Evolutionary conservation across 2,888 invertebrate genomes (phyloP).

Genomic region (Lycocerus yunnanus): DNA sequence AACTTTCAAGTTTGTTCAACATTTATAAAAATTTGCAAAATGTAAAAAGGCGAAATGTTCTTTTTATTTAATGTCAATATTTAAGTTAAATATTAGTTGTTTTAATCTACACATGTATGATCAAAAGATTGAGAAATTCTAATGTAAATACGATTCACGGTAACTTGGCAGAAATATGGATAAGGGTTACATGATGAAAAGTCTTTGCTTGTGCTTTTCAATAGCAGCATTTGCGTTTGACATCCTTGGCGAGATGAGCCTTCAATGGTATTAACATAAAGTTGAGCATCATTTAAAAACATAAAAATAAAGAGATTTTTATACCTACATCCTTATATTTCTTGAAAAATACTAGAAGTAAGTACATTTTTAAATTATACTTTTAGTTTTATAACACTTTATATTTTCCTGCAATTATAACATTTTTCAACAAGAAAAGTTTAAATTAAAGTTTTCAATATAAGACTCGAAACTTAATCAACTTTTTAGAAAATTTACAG

Average conservation of each 20-base stretch:
- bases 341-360: background rate
- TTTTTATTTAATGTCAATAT: background rate
- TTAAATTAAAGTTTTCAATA: background rate
- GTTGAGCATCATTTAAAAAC: background rate
- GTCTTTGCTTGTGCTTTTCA: background rate
- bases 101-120: background rate
- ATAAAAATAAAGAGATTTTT: background rate
- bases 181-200: slow-evolving; percentile 1
- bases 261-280: background rate
- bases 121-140: background rate
- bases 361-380: background rate
- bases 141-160: background rate
- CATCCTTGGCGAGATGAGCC: background rate
- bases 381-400: background rate
- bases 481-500: background rate
- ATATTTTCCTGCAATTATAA: too few species aligned
- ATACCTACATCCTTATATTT: too few species aligned
- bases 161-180: background rate
- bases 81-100: background rate
- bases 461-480: background rate
- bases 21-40: background rate
- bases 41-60: background rate
- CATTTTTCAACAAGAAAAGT: background rate
- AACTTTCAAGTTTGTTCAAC: too few species aligned
- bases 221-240: slow-evolving; percentile 1